phyloP scores from a whole-genome alignment of 2,888 invertebrate genomes.

The Morinoia aosen region DNA sequence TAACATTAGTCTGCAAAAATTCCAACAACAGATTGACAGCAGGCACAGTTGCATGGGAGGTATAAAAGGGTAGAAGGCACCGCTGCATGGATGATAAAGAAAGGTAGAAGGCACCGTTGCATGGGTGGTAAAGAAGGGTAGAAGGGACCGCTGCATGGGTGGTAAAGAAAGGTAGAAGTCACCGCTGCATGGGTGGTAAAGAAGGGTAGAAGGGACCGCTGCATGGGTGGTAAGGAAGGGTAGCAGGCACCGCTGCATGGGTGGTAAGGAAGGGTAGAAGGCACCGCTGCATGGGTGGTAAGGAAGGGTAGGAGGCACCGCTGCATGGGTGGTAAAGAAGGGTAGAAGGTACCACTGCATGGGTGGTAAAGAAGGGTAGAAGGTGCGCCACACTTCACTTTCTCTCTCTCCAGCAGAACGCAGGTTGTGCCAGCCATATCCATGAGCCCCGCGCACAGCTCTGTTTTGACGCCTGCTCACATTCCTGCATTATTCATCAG shows the following conservation, averaged over 20 bases:
- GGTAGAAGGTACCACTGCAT: not conserved
- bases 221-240: conserved; percentile 10
- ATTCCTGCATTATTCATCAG: not conserved
- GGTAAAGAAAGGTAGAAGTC: not conserved
- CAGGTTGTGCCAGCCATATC: not conserved
- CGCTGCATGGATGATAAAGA: not conserved
- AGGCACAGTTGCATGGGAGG: not conserved
- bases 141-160: not conserved
- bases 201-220: not conserved
- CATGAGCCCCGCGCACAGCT: not conserved
- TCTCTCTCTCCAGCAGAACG: conserved; percentile 12
- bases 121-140: not conserved
- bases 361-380: conserved; percentile 24
- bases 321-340: not conserved
- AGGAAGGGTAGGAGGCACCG: not conserved
- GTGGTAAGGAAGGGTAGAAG: not conserved
- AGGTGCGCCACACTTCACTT: conserved; percentile 29
- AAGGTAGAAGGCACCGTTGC: not conserved
- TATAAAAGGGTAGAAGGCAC: not conserved
- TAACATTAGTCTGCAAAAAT: not conserved
- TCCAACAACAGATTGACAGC: no score
- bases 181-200: not conserved
- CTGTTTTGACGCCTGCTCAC: not conserved
- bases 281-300: conserved; percentile 12
- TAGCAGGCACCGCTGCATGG: not conserved